A percentile compares a stretch with the other conserved stretches of the same genome.
Evolutionary conservation across 2,113 vertebrate species (phyloP).

Genomic region (Amphiprion ocellaris): DNA sequence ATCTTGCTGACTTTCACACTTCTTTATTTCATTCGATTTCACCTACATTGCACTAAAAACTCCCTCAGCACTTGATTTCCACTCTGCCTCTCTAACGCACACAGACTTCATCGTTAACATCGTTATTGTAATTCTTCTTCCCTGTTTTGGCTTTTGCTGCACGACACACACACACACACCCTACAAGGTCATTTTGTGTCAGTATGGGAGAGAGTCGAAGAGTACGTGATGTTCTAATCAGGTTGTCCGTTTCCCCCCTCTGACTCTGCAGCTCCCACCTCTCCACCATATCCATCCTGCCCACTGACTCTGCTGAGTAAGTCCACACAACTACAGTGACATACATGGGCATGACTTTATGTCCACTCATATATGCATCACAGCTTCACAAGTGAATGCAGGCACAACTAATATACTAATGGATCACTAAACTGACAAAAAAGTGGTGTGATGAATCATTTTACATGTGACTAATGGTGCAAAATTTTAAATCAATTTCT

Average conservation of each 20-base stretch:
- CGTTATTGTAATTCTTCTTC: constrained; percentile 9
- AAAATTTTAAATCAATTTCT: not conserved
- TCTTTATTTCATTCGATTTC: not conserved
- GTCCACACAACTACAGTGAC: constrained; percentile 66
- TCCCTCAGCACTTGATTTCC: not conserved
- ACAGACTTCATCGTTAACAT: not conserved
- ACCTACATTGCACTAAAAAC: not conserved
- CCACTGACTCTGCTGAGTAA: constrained; percentile 95
- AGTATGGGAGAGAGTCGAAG: constrained; percentile 1
- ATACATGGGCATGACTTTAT: not conserved
- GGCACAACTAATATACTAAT: no score
- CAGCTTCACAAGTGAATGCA: not conserved
- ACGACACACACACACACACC: not conserved
- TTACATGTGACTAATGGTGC: not conserved
- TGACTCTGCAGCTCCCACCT: constrained; percentile 88
- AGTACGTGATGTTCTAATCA: constrained; percentile 67
- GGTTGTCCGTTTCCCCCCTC: constrained; percentile 66
- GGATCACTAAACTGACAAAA: no score
- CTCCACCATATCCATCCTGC: constrained; percentile 92
- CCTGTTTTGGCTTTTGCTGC: constrained; percentile 36
- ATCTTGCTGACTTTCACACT: not conserved
- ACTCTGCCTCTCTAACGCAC: not conserved
- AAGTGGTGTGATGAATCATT: not conserved
- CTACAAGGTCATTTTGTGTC: constrained; percentile 44
- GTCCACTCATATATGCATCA: not conserved